Percentiles rank a stretch among this genome's conserved stretches.
Evolutionary conservation across 2,888 invertebrate species (phyloP).

Genomic region (Acleris emargana): DNA sequence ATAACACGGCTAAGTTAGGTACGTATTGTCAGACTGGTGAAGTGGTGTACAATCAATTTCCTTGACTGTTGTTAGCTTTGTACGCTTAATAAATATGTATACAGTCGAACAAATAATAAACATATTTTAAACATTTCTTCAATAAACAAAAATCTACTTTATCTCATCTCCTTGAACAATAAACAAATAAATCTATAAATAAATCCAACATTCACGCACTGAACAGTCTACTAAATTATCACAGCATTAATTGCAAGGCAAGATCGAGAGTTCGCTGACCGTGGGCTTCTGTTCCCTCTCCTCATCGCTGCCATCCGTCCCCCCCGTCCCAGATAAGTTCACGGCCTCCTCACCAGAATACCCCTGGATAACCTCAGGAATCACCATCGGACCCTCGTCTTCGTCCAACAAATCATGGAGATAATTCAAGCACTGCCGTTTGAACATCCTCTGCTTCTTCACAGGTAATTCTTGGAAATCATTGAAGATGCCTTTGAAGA

Average conservation of each 20-base stretch:
- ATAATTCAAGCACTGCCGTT: slow-evolving; percentile 62
- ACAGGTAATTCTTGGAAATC: slow-evolving; percentile 66
- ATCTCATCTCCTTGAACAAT: too few relatives aligned
- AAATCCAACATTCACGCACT: slow-evolving; percentile 2
- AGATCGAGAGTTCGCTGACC: slow-evolving; percentile 9
- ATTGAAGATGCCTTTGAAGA: slow-evolving; percentile 69
- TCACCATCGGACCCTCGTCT: slow-evolving; percentile 48
- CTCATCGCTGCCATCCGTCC: slow-evolving; percentile 39
- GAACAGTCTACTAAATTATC: slow-evolving; percentile 6
- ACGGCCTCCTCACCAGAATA: slow-evolving; percentile 43
- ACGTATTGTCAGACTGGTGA: too few relatives aligned
- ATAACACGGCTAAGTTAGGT: too few relatives aligned
- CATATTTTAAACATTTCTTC: too few relatives aligned
- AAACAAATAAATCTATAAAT: too few relatives aligned
- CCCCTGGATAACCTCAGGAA: slow-evolving; percentile 27
- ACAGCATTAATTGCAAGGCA: slow-evolving; percentile 16
- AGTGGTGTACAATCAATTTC: too few relatives aligned
- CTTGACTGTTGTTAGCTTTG: too few relatives aligned
- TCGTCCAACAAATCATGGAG: slow-evolving; percentile 70
- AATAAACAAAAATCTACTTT: too few relatives aligned
- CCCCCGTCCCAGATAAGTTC: slow-evolving; percentile 42
- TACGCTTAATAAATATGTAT: too few relatives aligned
- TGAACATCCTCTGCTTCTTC: slow-evolving; percentile 61
- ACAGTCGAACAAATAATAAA: too few relatives aligned
- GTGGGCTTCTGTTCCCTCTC: slow-evolving; percentile 40